Evolutionary conservation across 1,140 invertebrate genomes (phyloP), one percentile per base, ranked within the genome.

Genomic region (Colletes gigas): DNA sequence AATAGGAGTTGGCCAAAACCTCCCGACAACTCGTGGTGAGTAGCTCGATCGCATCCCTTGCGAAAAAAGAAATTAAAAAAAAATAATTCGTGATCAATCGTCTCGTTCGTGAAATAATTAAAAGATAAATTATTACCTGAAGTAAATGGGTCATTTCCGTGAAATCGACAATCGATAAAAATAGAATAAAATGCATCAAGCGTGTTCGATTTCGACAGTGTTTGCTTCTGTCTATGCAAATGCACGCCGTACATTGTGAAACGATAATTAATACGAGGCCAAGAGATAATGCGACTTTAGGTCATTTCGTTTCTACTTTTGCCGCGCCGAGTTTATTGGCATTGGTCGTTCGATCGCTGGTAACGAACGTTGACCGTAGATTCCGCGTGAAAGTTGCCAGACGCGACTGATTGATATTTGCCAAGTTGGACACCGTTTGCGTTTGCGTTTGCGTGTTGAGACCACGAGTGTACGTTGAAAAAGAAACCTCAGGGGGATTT

Each of bases 201-300:
- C n/a, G 30, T 30, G 30, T 30, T 30, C 30, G 30, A 30, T 30
- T 30, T 30, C 30, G 30, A 30, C 30, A 30, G 30, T 30, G 30
- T 30, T 30, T 30, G 30, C 30, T 30, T 30, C 30, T 59, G 59
- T 39, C 12, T n/a, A 57, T n/a, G n/a, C 54, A 41, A 63, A 14
- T 54, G 10, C 44, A n/a, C 2, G 30, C 9, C n/a, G 41, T 21
- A 10, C 14, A 63, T 19, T 2, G 19, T 1, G 15, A 41, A 65
- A 39, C 10, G 19, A 82, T 77, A 79, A 79, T 79, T 82, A 57
- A 81, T 80, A 63, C 60, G n/a, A 54, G 39, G 66, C 19, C 72
- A 55, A 30, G 63, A 19, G 41, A 66, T 60, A n/a, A 71, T 52
- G 47, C 66, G 9, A n/a, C 17, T 55, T 75, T 5, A 19, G 4